A percentile compares a stretch with the other conserved stretches of the same genome.
Evolutionary conservation across 2,113 vertebrate species (phyloP).

Genomic region (Cyphomyrus discorhynchus): DNA sequence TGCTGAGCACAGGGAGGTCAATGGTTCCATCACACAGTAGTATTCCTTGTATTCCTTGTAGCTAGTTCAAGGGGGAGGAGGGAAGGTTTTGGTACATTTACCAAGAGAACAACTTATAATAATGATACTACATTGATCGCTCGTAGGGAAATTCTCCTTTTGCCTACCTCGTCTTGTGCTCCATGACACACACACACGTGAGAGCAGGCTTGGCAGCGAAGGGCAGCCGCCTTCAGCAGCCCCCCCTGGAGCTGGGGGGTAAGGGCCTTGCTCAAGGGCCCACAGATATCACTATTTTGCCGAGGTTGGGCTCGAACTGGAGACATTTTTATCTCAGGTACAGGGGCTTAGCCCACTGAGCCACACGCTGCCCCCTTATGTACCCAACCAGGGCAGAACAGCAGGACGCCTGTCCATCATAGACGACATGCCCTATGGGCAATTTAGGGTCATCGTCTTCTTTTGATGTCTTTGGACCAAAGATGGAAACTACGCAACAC

Average conservation of each 20-base stretch:
- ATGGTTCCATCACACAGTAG: background rate
- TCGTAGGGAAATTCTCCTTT: background rate
- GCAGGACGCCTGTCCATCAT: background rate
- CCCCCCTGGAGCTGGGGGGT: background rate
- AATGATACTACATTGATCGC: background rate
- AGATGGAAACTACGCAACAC: background rate
- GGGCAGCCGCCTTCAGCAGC: background rate
- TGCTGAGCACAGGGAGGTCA: background rate
- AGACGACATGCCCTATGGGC: background rate
- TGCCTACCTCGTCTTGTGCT: background rate
- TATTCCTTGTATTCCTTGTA: background rate
- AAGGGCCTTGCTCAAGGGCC: background rate
- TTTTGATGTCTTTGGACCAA: background rate
- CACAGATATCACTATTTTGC: background rate
- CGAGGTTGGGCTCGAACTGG: background rate
- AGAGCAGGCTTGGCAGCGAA: background rate
- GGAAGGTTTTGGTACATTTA: background rate
- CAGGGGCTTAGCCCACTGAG: too few relatives aligned
- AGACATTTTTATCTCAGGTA: background rate
- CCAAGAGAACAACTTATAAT: background rate
- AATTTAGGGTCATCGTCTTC: background rate
- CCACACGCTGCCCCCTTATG: background rate
- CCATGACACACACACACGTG: background rate
- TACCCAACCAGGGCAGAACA: background rate
- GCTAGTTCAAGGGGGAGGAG: background rate